Base-by-base conservation (phyloP, 2,888 invertebrate genomes). In the Apeira syringaria region DNA sequence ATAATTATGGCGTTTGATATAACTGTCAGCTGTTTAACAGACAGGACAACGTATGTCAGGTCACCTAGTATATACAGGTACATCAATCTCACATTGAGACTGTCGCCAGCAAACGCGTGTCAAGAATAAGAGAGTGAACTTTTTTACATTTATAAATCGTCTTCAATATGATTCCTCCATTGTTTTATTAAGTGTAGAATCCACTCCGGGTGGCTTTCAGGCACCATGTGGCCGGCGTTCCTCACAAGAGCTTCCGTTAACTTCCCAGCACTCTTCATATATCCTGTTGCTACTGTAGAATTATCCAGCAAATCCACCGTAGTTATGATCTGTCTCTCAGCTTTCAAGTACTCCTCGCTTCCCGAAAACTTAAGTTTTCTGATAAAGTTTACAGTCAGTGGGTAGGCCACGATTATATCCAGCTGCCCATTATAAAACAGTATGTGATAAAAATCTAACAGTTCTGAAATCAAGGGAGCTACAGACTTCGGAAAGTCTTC, bases 401-500 rank as follows among this genome's bases (percentile, higher is more conserved):
- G 28, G 27, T 37, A 47, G 2, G 40, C 31, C 6, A 41, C 33
- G 0, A 36, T 18, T 0, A 29, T 8, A 11, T 37, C 41, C 2
- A 32, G 13, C 11, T 37, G 36, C 2, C 46, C 46, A 10, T 17
- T 47, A 20, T 47, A 41, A 3, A 20, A 10, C 2, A 17, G 6
- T 4, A 47, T 5, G 2, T 12, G 2, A 11, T 41, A 47, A 10
- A 41, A n/a, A 1, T 27, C 15, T 4, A 47, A 18, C 3, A 47
- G 33, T 9, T 41, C 33, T 0, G 36, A 20, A 12, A 41, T 36
- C 33, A 8, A 29, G 3, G 40, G 36, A 1, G 36, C 33, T 2
- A 47, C 26, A n/a, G 40, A 33, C 2, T 37, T 12, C 27, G 41
- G 29, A 4, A 33, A 10, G 13, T 47, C 41, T 2, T 17, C 11